phyloP scores from a whole-genome alignment of 2,797 vertebrate genomes.

The Miichthys miiuy region DNA sequence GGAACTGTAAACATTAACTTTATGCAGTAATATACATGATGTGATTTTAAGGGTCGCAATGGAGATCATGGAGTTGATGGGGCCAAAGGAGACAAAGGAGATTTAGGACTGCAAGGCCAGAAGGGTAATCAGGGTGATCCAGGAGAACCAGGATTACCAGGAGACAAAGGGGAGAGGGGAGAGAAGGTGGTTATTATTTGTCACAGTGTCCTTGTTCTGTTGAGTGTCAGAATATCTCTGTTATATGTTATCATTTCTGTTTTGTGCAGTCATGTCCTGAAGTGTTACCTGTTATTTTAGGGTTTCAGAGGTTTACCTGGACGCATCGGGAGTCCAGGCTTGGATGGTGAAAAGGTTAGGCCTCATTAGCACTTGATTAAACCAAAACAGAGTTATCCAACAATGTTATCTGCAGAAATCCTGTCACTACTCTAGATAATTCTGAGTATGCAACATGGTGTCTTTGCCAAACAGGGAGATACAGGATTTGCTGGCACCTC shows the following conservation, averaged over 20 bases:
- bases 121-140: slow-evolving; percentile 87
- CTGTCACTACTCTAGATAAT: neutral
- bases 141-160: slow-evolving; percentile 85
- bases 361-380: neutral
- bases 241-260: neutral
- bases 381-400: neutral
- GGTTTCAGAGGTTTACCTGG: slow-evolving; percentile 89
- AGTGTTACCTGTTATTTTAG: slow-evolving; percentile 71
- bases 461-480: slow-evolving; percentile 82
- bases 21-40: neutral
- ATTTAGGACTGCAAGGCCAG: slow-evolving; percentile 86
- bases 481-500: slow-evolving; percentile 82
- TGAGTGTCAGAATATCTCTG: neutral
- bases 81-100: slow-evolving; percentile 89
- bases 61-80: slow-evolving; percentile 88
- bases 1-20: neutral
- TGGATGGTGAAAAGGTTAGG: slow-evolving; percentile 85
- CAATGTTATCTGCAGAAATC: neutral
- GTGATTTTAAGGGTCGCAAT: slow-evolving; percentile 86
- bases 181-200: slow-evolving; percentile 83
- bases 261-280: neutral
- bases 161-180: slow-evolving; percentile 86
- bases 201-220: neutral
- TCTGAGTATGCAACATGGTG: neutral
- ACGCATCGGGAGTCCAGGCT: slow-evolving; percentile 79